These are phyloP conservation scores for Panagrolaimus sp. DNA, from an alignment of 1,140 invertebrate species.

Conservation along the genomic window DNA sequence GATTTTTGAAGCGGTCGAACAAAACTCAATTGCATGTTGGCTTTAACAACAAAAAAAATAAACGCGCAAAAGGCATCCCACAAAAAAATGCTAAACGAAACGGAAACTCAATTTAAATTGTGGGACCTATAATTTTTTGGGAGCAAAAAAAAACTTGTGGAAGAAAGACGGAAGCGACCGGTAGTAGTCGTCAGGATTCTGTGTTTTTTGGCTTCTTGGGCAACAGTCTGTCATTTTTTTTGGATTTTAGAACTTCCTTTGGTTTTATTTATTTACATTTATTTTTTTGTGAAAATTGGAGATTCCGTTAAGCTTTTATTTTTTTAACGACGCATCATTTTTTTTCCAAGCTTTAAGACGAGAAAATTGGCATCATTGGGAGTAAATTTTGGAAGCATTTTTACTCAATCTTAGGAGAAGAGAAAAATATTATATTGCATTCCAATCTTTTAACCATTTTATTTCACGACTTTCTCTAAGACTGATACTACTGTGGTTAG, in stretches of 20 bases:
- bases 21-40: conserved; percentile 14
- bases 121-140: conserved; percentile 17
- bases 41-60: not conserved
- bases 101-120: conserved; percentile 16
- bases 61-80: not conserved
- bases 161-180: not conserved
- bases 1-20: conserved; percentile 1
- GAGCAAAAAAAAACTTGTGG: not conserved
- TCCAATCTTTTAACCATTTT: too few species aligned
- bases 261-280: conserved; percentile 7
- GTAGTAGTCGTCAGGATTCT: too few species aligned
- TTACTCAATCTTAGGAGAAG: too few species aligned
- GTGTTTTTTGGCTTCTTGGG: too few species aligned
- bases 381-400: not conserved
- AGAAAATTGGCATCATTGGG: conserved; percentile 16
- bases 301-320: not conserved
- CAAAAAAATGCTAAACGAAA: conserved; percentile 1
- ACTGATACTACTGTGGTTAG: too few species aligned
- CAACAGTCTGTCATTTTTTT: too few species aligned
- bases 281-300: not conserved
- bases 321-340: conserved; percentile 18
- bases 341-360: not conserved
- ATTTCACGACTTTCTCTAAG: too few species aligned
- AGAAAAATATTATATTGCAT: too few species aligned
- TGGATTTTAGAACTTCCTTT: too few species aligned